Conservation (phyloP, 2,888 invertebrate genomes). For the Amphipyra tragopoginis region DNA sequence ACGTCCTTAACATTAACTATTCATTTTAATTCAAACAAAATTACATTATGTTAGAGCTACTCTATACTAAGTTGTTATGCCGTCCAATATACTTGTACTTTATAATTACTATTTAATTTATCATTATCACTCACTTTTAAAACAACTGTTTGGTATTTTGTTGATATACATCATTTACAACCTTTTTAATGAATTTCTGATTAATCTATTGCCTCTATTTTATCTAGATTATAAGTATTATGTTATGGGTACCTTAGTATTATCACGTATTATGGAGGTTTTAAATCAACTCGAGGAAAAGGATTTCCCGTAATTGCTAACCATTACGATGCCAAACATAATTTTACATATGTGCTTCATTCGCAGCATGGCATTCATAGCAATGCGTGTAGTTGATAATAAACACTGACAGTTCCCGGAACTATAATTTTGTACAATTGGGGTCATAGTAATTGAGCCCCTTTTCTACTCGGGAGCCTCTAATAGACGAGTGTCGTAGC, state of each 20-base stretch:
- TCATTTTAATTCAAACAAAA: no score
- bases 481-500: background rate
- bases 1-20: no score
- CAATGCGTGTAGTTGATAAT: constrained; percentile 9
- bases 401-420: constrained; percentile 8
- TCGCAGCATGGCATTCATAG: constrained; percentile 7
- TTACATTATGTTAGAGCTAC: no score
- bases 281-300: background rate
- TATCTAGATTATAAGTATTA: no score
- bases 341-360: background rate
- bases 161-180: no score
- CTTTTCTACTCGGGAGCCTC: background rate
- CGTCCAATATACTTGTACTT: no score
- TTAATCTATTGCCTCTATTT: no score
- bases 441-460: constrained; percentile 28
- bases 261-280: background rate
- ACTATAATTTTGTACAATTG: constrained; percentile 37
- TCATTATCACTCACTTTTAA: no score
- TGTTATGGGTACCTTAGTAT: background rate
- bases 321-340: constrained; percentile 1
- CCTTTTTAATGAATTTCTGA: no score
- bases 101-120: no score
- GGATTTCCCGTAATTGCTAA: constrained; percentile 1
- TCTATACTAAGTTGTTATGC: no score
- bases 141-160: no score